phyloP scores from a whole-genome alignment of 2,888 invertebrate genomes.

The Blastobasis lacticolella region DNA sequence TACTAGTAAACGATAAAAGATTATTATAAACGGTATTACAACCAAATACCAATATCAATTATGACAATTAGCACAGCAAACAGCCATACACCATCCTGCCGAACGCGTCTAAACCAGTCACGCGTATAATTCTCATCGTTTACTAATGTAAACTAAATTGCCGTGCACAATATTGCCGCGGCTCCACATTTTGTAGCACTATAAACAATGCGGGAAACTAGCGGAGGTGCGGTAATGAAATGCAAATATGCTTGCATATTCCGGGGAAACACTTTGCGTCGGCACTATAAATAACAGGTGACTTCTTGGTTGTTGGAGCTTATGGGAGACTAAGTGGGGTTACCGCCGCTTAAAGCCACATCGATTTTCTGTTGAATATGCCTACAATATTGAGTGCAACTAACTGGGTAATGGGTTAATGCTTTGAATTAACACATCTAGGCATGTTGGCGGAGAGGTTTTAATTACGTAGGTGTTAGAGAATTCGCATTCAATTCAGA shows the following conservation, averaged over 20 bases:
- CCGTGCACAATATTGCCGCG: slow-evolving; percentile 11
- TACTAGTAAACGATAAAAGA: no score
- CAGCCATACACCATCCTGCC: not conserved
- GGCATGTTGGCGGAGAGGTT: no score
- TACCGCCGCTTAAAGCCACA: no score
- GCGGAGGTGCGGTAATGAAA: slow-evolving; percentile 44
- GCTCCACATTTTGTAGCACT: slow-evolving; percentile 13
- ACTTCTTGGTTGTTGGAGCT: slow-evolving; percentile 26
- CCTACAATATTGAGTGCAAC: slow-evolving; percentile 2
- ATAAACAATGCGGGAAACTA: slow-evolving; percentile 15
- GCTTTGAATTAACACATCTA: no score
- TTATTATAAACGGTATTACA: no score
- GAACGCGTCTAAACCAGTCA: not conserved
- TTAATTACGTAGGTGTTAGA: no score
- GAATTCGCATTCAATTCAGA: no score
- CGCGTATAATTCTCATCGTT: not conserved
- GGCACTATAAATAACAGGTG: slow-evolving; percentile 33
- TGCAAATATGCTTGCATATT: slow-evolving; percentile 49
- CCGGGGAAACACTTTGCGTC: slow-evolving; percentile 34
- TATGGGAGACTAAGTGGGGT: no score
- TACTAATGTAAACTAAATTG: slow-evolving; percentile 1
- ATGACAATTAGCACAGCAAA: no score
- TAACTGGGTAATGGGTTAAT: not conserved
- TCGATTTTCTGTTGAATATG: no score
- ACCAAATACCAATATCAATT: no score